Evolutionary conservation across 2,888 invertebrate genomes (phyloP), one percentile per base, ranked within the genome.

Genomic region (Andrena bicolor): DNA sequence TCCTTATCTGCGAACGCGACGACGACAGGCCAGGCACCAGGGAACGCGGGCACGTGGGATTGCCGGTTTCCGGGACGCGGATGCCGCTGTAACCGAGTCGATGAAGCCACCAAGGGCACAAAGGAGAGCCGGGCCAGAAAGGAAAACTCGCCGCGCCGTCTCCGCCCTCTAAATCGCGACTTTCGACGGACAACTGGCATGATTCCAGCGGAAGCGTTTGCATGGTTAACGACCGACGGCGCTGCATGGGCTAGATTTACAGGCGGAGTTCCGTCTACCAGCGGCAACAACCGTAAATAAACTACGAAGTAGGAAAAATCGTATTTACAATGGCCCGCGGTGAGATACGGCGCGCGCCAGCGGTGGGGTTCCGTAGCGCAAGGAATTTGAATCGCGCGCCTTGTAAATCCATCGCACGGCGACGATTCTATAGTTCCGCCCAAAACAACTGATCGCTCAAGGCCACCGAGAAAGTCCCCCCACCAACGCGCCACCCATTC

Each of bases 141-240:
- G 79, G 82, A 82, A 79, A 85, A 82, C 76, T 75, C 64, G 64
- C 49, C 65, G 23, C 56, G 51, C 26, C 48, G 56, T 35, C 20
- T 32, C 28, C 65, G 28, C 64, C 73, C 69, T 79, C 58, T 77
- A 78, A 84, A 86, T 73, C 75, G 82, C 60, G 68, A 86, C 66
- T 84, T 77, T 88, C 64, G 32, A 65, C 61, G 80, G 53, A 53
- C 48, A 72, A 86, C 73, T 77, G 84, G 88, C 80, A 66, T 20
- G 64, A 66, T 79, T 86, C 68, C 80, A 75, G 56, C 73, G 73
- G 72, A 77, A 80, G 58, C 85, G 65, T 81, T 80, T 66, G 61
- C 65, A 65, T 61, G 58, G 76, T 68, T 72, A 72, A 58, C 66
- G 70, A 60, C 41, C 66, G 72, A 68, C 73, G 65, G 72, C 58